These are phyloP conservation scores for Bombus terrestris DNA, from an alignment of 1,140 invertebrate species.

Conservation along the genomic window DNA sequence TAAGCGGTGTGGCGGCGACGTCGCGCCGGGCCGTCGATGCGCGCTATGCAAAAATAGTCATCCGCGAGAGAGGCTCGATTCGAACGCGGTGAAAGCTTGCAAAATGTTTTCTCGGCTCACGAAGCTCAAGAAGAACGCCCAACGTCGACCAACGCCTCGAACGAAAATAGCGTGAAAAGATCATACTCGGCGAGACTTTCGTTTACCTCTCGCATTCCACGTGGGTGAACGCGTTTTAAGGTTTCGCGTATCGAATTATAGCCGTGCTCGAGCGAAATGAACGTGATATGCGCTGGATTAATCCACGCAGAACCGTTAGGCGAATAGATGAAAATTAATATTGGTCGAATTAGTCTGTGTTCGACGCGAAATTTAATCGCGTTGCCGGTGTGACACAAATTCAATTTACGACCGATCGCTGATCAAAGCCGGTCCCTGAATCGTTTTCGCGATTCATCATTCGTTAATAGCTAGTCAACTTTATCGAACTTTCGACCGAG, in stretches of 20 bases:
- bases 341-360: neutral
- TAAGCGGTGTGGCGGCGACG: neutral
- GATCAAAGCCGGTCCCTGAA: neutral
- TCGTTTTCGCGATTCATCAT: neutral
- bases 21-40: neutral
- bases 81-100: constrained; percentile 23
- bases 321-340: constrained; percentile 27
- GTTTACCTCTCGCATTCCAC: constrained; percentile 20
- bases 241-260: constrained; percentile 36
- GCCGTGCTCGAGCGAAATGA: neutral
- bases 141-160: neutral
- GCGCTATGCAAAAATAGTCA: constrained; percentile 50
- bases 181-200: neutral
- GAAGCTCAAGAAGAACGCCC: constrained; percentile 26
- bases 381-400: neutral
- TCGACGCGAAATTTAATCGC: constrained; percentile 17
- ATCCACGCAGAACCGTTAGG: neutral
- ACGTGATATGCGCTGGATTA: neutral
- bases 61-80: constrained; percentile 6
- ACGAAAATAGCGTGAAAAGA: constrained; percentile 52
- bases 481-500: neutral
- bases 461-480: neutral
- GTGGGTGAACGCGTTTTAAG: constrained; percentile 32
- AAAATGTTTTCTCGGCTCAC: constrained; percentile 50
- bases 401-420: neutral